Percentiles rank a stretch among this genome's conserved stretches.
Evolutionary conservation across 2,888 invertebrate genomes (phyloP).

Genomic region (Tetramorium bicarinatum): DNA sequence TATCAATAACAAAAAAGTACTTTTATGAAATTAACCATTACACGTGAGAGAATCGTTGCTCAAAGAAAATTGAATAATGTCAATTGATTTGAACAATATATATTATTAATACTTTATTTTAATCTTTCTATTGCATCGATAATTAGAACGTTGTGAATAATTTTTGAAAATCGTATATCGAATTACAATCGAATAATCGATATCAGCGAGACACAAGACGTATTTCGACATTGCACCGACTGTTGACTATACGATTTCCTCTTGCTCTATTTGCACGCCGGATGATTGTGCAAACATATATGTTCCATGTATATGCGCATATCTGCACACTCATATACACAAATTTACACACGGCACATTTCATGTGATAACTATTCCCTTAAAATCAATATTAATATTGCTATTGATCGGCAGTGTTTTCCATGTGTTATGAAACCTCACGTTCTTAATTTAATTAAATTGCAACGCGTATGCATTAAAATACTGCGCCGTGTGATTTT

Average conservation of each 20-base stretch:
- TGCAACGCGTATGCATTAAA: conserved; percentile 26
- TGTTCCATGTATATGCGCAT: neutral
- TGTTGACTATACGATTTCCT: conserved; percentile 26
- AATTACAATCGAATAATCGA: neutral
- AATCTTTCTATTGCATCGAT: neutral
- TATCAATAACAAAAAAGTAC: neutral
- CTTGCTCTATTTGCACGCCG: conserved; percentile 37
- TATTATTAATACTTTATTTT: neutral
- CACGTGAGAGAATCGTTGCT: neutral
- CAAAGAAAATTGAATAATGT: neutral
- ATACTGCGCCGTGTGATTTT: neutral
- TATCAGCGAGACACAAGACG: conserved; percentile 17
- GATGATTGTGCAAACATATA: conserved; percentile 39
- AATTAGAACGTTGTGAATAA: neutral
- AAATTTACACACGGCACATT: conserved; percentile 7
- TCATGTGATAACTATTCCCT: conserved; percentile 31
- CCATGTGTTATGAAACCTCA: conserved; percentile 53
- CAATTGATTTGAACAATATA: neutral
- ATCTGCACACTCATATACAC: neutral
- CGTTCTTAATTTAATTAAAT: conserved; percentile 69
- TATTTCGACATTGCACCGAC: conserved; percentile 7
- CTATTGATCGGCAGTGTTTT: conserved; percentile 49
- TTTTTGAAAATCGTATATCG: conserved; percentile 8
- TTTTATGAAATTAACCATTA: neutral
- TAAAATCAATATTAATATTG: conserved; percentile 71